Percentiles rank a stretch among this genome's conserved stretches.
phyloP scores from a whole-genome alignment of 2,797 vertebrate species.

The Hipposideros larvatus region DNA sequence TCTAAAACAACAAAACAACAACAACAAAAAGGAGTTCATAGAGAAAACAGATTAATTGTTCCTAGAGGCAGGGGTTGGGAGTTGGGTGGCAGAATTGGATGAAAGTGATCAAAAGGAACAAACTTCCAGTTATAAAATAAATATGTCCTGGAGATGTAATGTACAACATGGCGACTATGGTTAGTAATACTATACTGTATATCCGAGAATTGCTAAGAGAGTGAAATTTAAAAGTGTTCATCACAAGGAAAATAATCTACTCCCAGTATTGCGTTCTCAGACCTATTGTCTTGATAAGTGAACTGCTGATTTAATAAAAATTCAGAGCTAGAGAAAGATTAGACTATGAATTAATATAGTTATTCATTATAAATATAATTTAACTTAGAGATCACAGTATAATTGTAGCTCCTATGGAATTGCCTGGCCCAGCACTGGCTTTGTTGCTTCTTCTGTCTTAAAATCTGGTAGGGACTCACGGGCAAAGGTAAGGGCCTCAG shows the following conservation, averaged over 20 bases:
- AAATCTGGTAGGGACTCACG: neutral
- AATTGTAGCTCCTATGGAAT: neutral
- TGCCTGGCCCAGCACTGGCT: neutral
- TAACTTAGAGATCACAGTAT: constrained; percentile 29
- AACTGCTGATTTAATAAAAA: constrained; percentile 41
- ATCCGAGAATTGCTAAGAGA: neutral
- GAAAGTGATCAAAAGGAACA: neutral
- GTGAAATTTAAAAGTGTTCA: neutral
- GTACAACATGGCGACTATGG: neutral
- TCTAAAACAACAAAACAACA: neutral
- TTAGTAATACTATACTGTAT: neutral
- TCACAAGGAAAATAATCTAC: neutral
- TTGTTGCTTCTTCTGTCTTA: constrained; percentile 6
- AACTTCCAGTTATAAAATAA: neutral
- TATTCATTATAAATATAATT: constrained; percentile 29
- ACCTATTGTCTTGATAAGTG: constrained; percentile 12
- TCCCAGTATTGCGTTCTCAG: neutral
- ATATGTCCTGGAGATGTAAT: neutral
- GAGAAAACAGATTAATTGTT: neutral
- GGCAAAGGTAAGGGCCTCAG: neutral
- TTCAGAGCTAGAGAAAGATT: constrained; percentile 3
- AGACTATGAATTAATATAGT: constrained; percentile 1
- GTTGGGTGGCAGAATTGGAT: neutral
- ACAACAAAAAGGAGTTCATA: neutral
- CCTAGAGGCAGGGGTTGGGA: neutral